Percentiles rank a stretch among this genome's conserved stretches.
These are phyloP conservation scores for Listronotus bonariensis DNA, from an alignment of 1,140 invertebrate genomes.

Conservation along the genomic window DNA sequence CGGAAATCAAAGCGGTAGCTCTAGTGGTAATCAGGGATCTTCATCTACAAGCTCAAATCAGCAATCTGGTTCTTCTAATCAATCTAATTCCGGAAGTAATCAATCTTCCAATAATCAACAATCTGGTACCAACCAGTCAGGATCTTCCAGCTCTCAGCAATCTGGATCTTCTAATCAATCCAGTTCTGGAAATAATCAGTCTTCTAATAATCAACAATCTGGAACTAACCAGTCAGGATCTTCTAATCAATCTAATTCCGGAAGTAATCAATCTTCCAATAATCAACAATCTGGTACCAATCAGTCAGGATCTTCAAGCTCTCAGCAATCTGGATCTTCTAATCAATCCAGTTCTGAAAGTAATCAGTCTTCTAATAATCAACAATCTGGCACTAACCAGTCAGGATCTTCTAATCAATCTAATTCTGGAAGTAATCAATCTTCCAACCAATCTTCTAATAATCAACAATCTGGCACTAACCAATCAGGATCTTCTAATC, in stretches of 20 bases:
- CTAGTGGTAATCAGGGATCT: neutral
- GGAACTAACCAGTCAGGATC: slow-evolving; percentile 34
- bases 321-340: neutral
- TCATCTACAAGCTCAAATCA: slow-evolving; percentile 29
- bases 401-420: slow-evolving; percentile 32
- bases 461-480: slow-evolving; percentile 21
- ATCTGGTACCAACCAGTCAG: neutral
- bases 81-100: too few species aligned
- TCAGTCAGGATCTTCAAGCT: too few species aligned
- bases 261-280: neutral
- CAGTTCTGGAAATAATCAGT: too few species aligned
- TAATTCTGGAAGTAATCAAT: too few species aligned
- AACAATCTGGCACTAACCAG: too few species aligned
- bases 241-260: slow-evolving; percentile 35
- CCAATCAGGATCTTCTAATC: too few species aligned
- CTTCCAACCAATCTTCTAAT: slow-evolving; percentile 15
- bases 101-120: slow-evolving; percentile 20
- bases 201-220: too few species aligned
- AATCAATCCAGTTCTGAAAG: too few species aligned
- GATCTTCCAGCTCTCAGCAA: neutral
- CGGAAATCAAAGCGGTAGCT: too few species aligned
- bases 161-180: too few species aligned
- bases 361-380: too few species aligned
- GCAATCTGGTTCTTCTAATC: slow-evolving; percentile 37
- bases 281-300: slow-evolving; percentile 23